Base-by-base conservation (phyloP, 2,888 invertebrate genomes). In the Microplitis manilae region DNA sequence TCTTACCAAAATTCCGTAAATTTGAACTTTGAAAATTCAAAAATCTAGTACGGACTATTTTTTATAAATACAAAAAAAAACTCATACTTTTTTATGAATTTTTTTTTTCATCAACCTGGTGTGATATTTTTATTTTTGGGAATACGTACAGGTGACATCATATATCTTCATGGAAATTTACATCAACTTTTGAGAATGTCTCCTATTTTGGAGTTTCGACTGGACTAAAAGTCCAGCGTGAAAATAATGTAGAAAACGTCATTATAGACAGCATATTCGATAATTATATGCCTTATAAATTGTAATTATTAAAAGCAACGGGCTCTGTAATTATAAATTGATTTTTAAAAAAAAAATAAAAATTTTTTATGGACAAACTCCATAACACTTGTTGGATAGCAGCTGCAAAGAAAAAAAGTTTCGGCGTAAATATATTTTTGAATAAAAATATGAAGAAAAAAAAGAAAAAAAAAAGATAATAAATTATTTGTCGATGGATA, bases 231-330 rank as follows among this genome's bases (percentile, higher is more conserved):
- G 50, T 50, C 50, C 50, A 50, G 50, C 50, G 50, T 50, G 50
- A 50, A 50, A 50, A 5, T 50, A 77, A 73, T 68, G 68, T n/a
- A 50, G 60, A 76, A 74, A 76, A 79, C 73, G 77, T 79, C 75
- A 75, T 73, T 73, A 72, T 79, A 76, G 77, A 70, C 71, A 79
- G 76, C 80, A 79, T 78, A 82, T 79, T 79, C 76, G 79, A 83
- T 79, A 79, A 76, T 82, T 79, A 78, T 81, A 81, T 82, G 83
- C 83, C 83, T 83, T 82, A 83, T 80, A 79, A 79, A 82, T 80
- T 79, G 77, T 81, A 75, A 83, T 80, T 78, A 79, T 79, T 71
- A 77, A 80, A 79, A 78, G 79, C 75, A 76, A 76, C 77, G 79
- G 77, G 79, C 69, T 70, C 70, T 65, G 59, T 76, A 76, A 76